phyloP scores from a whole-genome alignment of 2,888 invertebrate species.

The Adelognathus sp. region DNA sequence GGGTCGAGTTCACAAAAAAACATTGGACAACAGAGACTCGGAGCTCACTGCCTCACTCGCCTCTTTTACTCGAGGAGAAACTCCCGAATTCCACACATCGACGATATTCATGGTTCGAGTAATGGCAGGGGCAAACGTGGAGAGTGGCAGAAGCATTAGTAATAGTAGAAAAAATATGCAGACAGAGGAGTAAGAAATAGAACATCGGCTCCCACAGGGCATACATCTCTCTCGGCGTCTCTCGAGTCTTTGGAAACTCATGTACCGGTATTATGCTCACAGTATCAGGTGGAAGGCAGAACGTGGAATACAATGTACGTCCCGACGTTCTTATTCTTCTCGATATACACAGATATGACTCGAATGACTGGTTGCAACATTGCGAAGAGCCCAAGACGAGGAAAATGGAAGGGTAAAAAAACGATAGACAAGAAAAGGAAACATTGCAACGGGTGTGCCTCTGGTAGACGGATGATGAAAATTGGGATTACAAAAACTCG shows the following conservation, averaged over 20 bases:
- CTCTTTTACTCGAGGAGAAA: background rate
- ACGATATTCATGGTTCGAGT: constrained; percentile 2
- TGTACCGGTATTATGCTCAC: background rate
- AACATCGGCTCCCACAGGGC: background rate
- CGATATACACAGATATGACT: background rate
- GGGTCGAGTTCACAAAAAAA: background rate
- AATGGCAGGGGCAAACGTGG: background rate
- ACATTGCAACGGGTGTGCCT: too few species aligned
- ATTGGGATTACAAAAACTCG: background rate
- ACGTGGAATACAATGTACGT: background rate
- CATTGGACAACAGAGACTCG: background rate
- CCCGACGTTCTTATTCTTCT: background rate
- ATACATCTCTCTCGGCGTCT: background rate
- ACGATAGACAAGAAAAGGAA: background rate
- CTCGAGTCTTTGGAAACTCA: background rate
- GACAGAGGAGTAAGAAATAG: background rate
- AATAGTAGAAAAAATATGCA: background rate
- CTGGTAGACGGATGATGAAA: background rate
- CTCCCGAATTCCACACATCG: background rate
- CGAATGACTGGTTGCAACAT: background rate
- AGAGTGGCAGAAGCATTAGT: background rate
- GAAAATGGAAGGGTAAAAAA: background rate
- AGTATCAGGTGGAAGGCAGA: background rate
- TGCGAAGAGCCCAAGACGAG: background rate
- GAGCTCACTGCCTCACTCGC: background rate